Evolutionary conservation across 1,140 invertebrate genomes (phyloP), one percentile per base, ranked within the genome.

Genomic region (Anastatus disparis): DNA sequence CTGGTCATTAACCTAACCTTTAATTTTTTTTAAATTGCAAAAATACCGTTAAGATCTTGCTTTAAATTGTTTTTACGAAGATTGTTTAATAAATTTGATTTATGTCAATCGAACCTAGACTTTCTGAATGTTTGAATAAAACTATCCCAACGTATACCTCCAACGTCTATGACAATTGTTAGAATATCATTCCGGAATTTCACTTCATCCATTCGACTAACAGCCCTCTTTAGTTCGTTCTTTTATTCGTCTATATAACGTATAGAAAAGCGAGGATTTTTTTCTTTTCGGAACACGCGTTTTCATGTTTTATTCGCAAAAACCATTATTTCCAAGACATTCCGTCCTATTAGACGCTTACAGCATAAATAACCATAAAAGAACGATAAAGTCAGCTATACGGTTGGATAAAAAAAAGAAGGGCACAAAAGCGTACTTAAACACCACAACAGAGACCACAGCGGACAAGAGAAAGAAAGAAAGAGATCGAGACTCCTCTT

Each of bases 261-360:
- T n/a, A n/a, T n/a, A n/a, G n/a, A n/a, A n/a, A n/a, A 6, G 31
- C 9, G 26, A 15, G 38, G 24, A 63, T 31, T 24, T 46, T 53
- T 55, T 65, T 56, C 35, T 26, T n/a, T 9, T 12, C 55, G 15
- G 6, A 3, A 1, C 0, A 17, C 9, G 0, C 1, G 20, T 40
- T 70, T 64, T 56, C 59, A 63, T 56, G 38, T 70, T 65, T 71
- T 66, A 52, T 61, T 59, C 42, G n/a, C n/a, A 48, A 71, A 71
- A 66, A 64, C 24, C 61, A 64, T 70, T 70, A 70, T 64, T 70
- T 70, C 52, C 58, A 35, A 8, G 40, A 44, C 22, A 52, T 71
- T 59, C 26, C 29, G 44, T 61, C 44, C 62, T 71, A 65, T 71
- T 71, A 71, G 53, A 40, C 9, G 44, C 15, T 44, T 9, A 22